A percentile compares a stretch with the other conserved stretches of the same genome.
Evolutionary conservation across 2,113 vertebrate genomes (phyloP).

Genomic region (Sphaerodactylus townsendi): DNA sequence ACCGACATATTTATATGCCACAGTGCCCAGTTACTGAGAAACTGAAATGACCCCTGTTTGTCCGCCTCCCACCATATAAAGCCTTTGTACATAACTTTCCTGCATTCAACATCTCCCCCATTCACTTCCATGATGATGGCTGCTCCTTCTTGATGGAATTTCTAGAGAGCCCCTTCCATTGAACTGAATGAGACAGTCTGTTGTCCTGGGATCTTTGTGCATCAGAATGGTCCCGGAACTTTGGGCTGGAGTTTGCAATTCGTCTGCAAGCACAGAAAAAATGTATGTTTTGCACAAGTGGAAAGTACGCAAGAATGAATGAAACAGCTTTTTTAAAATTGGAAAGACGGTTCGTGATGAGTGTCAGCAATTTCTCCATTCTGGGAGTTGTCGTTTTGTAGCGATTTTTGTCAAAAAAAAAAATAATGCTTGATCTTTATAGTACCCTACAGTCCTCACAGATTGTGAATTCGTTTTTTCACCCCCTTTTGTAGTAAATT

Average conservation of each 20-base stretch:
- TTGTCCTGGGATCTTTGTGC: neutral
- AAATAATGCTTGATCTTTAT: neutral
- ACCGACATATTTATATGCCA: neutral
- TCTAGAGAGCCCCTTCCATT: neutral
- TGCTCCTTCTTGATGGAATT: neutral
- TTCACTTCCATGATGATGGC: neutral
- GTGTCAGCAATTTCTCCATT: neutral
- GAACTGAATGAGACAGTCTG: neutral
- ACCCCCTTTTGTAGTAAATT: neutral
- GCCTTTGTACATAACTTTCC: neutral
- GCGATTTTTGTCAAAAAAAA: neutral
- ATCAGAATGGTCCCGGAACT: neutral
- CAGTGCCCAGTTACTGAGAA: neutral
- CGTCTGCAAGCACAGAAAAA: neutral
- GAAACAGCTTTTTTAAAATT: neutral
- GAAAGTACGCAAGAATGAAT: neutral
- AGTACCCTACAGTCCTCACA: neutral
- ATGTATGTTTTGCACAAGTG: neutral
- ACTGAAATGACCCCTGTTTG: neutral
- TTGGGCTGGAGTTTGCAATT: neutral
- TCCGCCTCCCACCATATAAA: neutral
- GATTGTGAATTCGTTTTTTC: neutral
- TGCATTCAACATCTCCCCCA: neutral
- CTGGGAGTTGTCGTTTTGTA: neutral
- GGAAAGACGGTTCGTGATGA: neutral